A percentile compares a stretch with the other conserved stretches of the same genome.
Conservation (phyloP, 2,888 invertebrate species). For the Hanleya hanleyi region DNA sequence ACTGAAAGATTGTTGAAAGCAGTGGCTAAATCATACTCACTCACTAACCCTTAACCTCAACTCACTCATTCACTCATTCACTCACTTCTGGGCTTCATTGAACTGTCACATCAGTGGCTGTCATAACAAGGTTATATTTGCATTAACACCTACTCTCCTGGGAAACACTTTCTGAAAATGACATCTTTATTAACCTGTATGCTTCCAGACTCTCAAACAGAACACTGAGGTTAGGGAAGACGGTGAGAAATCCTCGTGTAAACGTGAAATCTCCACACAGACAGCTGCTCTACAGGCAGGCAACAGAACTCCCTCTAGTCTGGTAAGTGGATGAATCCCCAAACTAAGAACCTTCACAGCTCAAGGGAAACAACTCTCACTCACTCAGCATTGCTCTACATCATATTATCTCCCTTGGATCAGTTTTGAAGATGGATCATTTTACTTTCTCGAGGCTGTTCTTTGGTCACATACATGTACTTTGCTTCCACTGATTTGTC, state of each 20-base stretch:
- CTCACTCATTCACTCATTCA: too few species aligned
- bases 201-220: constrained; percentile 90
- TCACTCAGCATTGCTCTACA: not conserved
- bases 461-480: too few species aligned
- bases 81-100: too few species aligned
- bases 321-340: constrained; percentile 50
- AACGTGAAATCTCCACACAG: constrained; percentile 79
- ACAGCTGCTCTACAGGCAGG: constrained; percentile 71
- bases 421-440: not conserved
- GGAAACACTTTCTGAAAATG: too few species aligned
- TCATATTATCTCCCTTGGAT: not conserved
- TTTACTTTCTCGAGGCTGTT: too few species aligned
- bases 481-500: too few species aligned
- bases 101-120: too few species aligned
- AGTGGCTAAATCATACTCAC: too few species aligned
- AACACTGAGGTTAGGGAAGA: constrained; percentile 88
- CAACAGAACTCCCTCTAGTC: constrained; percentile 9
- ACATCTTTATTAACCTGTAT: not conserved
- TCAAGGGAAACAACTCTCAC: not conserved
- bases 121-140: too few species aligned
- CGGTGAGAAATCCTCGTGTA: constrained; percentile 74
- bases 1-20: too few species aligned
- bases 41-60: too few species aligned
- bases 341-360: not conserved
- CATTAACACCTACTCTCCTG: too few species aligned